A percentile compares a stretch with the other conserved stretches of the same genome.
phyloP scores from a whole-genome alignment of 2,888 invertebrate species.

The Palloptera scutellata region DNA sequence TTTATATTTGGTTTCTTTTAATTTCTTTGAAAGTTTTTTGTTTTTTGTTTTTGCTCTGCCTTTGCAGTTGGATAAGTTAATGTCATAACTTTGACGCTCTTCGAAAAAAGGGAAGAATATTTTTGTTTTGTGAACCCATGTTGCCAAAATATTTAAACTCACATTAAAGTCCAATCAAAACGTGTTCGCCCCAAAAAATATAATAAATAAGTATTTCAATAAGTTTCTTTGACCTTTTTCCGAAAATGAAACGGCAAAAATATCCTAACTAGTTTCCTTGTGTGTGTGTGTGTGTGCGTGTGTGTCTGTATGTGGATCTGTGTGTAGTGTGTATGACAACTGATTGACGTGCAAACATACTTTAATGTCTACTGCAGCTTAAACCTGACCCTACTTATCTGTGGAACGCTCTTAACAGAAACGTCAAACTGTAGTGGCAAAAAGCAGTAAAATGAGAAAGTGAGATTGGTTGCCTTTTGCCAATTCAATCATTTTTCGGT shows the following conservation, averaged over 20 bases:
- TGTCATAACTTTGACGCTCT: too few species aligned
- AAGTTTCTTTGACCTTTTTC: constrained; percentile 1
- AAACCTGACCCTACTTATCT: constrained; percentile 2
- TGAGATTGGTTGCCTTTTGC: neutral
- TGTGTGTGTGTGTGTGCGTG: too few species aligned
- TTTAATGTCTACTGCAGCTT: neutral
- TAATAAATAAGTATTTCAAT: too few species aligned
- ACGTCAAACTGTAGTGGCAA: constrained; percentile 1
- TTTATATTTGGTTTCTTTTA: neutral
- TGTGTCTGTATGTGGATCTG: too few species aligned
- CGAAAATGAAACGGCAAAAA: too few species aligned
- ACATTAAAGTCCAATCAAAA: too few species aligned
- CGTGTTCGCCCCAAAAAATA: too few species aligned
- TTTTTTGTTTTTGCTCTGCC: neutral
- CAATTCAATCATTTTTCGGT: constrained; percentile 2
- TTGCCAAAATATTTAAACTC: too few species aligned
- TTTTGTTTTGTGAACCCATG: too few species aligned
- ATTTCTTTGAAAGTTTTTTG: neutral
- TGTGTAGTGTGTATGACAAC: too few species aligned
- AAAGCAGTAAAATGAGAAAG: neutral
- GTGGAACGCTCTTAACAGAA: neutral
- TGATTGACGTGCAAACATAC: constrained; percentile 7
- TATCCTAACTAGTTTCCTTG: too few species aligned
- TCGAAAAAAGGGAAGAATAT: too few species aligned
- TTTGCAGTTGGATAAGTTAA: neutral